Evolutionary conservation across 2,113 vertebrate genomes (phyloP), one percentile per base, ranked within the genome.

Genomic region (Sphaerodactylus townsendi): DNA sequence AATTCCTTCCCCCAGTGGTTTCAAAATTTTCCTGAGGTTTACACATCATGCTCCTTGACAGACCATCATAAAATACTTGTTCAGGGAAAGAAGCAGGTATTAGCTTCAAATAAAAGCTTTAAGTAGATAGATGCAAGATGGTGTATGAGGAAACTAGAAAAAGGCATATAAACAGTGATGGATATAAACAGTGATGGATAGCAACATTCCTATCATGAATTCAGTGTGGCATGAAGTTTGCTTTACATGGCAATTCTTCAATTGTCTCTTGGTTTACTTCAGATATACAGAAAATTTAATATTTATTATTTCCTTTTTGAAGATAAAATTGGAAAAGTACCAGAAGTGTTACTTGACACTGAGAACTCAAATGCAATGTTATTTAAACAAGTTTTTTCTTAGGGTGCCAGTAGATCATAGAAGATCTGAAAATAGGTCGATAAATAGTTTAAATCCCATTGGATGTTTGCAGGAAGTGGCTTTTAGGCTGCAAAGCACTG

Each of bases 401-500:
- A 39, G 71, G 77, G 72, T 83, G 10, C 73, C 86, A 91, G 75
- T 88, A 92, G 90, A 86, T 71, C 44, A 81, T 89, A 94, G 86
- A 74, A 82, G 35, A 71, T 90, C 71, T 85, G 66, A 92, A 94
- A 93, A 84, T 37, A 73, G 75, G 15, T 87, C 79, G 28, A 72
- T 84, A 91, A 93, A 89, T 90, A 81, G 84, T 92, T 90, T 86
- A 90, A 91, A 86, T 90, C 46, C 83, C 48, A 88, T 56, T 82
- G 70, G 44, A 84, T 62, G 87, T 92, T 88, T 85, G 81, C 82
- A 90, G 79, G 64, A 92, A 79, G 85, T 92, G 30, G 76, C 85
- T 92, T 83, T 91, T 95, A 92, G 87, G 74, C 72, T 88, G 50
- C 80, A 90, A 89, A 89, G 15, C 37, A 86, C 6, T 89, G 80